Evolutionary conservation across 2,888 invertebrate genomes (phyloP).

Genomic region (Aphodius sticticus): DNA sequence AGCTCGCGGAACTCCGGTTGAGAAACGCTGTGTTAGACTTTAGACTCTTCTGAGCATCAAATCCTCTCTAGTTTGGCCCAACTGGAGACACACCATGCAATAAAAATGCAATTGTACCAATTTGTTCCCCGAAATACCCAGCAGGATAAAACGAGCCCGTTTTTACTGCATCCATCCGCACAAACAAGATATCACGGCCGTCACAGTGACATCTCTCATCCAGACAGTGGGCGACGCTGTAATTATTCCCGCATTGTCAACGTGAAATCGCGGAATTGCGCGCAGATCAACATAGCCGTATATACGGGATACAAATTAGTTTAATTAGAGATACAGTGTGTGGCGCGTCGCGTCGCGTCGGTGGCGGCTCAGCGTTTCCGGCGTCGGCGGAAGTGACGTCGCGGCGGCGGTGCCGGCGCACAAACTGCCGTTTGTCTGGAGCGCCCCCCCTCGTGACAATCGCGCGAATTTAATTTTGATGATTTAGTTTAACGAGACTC

Average conservation of each 20-base stretch:
- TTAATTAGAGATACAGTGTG: constrained; percentile 16
- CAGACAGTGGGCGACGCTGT: background rate
- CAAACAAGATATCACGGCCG: background rate
- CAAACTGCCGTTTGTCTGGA: constrained; percentile 4
- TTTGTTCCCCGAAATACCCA: no score
- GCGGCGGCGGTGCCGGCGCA: background rate
- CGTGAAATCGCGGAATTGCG: constrained; percentile 14
- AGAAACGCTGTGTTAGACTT: no score
- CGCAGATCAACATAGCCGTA: background rate
- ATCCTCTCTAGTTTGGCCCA: no score
- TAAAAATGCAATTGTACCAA: no score
- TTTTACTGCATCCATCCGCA: background rate
- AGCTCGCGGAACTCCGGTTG: no score
- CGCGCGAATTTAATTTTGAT: constrained; percentile 24
- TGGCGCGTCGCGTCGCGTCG: background rate
- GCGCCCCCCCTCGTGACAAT: background rate
- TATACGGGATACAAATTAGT: constrained; percentile 17
- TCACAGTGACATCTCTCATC: background rate
- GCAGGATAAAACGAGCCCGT: background rate
- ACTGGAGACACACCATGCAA: no score
- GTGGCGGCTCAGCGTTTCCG: background rate
- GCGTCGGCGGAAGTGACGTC: background rate
- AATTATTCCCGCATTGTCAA: constrained; percentile 19
- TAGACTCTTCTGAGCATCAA: no score
- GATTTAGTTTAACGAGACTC: constrained; percentile 24